Evolutionary conservation across 2,797 vertebrate genomes (phyloP).

Genomic region (Coranthus polyacanthus): DNA sequence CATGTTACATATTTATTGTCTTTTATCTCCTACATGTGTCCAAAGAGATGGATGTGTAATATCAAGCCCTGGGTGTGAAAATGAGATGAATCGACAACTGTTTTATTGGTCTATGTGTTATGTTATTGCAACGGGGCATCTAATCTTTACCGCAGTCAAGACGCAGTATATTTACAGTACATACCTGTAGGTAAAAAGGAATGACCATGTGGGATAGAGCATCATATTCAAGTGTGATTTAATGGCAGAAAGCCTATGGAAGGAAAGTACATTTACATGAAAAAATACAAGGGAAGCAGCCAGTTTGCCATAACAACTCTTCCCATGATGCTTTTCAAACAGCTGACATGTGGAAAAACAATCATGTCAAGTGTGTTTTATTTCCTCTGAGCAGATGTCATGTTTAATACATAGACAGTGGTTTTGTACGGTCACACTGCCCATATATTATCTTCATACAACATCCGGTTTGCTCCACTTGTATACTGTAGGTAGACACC

Average conservation of each 20-base stretch:
- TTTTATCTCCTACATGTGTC: too few relatives aligned
- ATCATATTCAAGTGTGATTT: background rate
- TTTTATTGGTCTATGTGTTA: too few relatives aligned
- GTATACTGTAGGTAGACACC: background rate
- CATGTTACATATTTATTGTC: too few relatives aligned
- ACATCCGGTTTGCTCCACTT: conserved; percentile 16
- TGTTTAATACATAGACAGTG: conserved; percentile 26
- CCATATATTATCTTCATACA: conserved; percentile 14
- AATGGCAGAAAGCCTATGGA: background rate
- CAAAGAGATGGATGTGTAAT: too few relatives aligned
- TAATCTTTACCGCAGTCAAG: background rate
- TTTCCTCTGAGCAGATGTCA: conserved; percentile 5
- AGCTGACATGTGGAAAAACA: background rate
- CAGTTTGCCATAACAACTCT: background rate
- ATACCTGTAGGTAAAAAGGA: background rate
- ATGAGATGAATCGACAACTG: too few relatives aligned
- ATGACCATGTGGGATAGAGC: background rate
- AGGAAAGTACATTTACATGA: background rate
- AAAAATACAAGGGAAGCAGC: background rate
- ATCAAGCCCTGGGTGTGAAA: too few relatives aligned
- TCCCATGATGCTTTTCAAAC: background rate
- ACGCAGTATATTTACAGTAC: conserved; percentile 4
- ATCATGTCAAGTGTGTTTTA: conserved; percentile 13
- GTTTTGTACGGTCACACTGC: background rate
- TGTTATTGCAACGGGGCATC: too few relatives aligned